Evolutionary conservation across 2,888 invertebrate genomes (phyloP).

Genomic region (Pycnomerus fuliginosus): DNA sequence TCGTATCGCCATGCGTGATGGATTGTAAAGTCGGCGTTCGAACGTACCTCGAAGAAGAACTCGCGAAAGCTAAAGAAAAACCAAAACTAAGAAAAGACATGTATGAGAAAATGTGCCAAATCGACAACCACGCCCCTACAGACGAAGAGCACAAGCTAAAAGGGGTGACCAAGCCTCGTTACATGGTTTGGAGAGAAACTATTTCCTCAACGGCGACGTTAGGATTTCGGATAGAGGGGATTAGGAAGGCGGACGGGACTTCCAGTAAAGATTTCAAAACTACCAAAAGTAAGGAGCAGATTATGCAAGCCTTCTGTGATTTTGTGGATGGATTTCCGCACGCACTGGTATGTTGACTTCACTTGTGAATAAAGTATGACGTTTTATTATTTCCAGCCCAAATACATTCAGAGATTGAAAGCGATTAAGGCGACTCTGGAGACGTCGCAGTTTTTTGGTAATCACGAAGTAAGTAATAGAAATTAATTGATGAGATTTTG

Average conservation of each 20-base stretch:
- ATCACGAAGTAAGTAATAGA: slow-evolving; percentile 79
- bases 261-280: slow-evolving; percentile 96
- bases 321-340: slow-evolving; percentile 79
- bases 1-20: slow-evolving; percentile 93
- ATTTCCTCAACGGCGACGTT: slow-evolving; percentile 96
- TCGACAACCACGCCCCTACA: slow-evolving; percentile 84
- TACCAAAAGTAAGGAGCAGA: slow-evolving; percentile 80
- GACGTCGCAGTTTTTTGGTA: slow-evolving; percentile 85
- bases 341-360: slow-evolving; percentile 66
- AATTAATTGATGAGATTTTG: too few relatives aligned
- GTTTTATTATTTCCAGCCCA: slow-evolving; percentile 61
- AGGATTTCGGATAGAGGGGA: slow-evolving; percentile 96
- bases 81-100: slow-evolving; percentile 91
- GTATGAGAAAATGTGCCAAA: slow-evolving; percentile 97
- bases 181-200: slow-evolving; percentile 95
- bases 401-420: slow-evolving; percentile 81
- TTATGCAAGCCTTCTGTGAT: slow-evolving; percentile 76
- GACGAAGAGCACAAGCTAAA: slow-evolving; percentile 86
- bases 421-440: slow-evolving; percentile 81
- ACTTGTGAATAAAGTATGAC: slow-evolving; percentile 1
- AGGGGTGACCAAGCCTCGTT: slow-evolving; percentile 92
- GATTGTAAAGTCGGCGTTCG: slow-evolving; percentile 95
- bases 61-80: slow-evolving; percentile 93
- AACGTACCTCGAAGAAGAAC: slow-evolving; percentile 92
- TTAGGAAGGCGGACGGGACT: slow-evolving; percentile 83